Base-by-base conservation (phyloP, 37 sponge, comb jelly and placozoan species). In the Diacarnus erythraeanus region DNA sequence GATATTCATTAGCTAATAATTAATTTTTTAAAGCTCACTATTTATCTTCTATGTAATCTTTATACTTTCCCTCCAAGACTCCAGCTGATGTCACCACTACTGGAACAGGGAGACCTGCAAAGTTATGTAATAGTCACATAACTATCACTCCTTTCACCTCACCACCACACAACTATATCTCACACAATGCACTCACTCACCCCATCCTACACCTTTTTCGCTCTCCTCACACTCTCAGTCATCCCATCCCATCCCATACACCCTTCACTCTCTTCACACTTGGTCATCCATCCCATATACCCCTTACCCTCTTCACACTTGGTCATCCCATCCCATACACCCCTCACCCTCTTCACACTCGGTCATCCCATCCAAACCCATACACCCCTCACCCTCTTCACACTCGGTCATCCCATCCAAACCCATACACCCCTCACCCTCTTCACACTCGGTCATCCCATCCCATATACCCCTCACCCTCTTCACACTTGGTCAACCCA, bases 51-150 rank as follows among this genome's bases (percentile, higher is more conserved):
- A 42, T 61, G 42, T 82, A 82, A 15, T 56, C 38, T 57, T 72
- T 54, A 60, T 59, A 6, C 12, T 47, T 6, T 6, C 6, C 51
- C 12, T 47, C 63, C 15, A 60, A 33, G 3, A 82, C 2, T 61
- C 34, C 74, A 35, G 39, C 64, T 37, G 83, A 61, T 10, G 63
- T 73, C 20, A 51, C 66, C 18, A 72, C 83, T 51, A 82, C 41
- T 0, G 61, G 41, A 2, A 82, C 22, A 5, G 83, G 83, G 9
- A 60, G 1, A 25, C 74, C 83, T 82, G 60, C 42, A 38, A 21
- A 12, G 10, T 15, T 47, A n/a, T n/a, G n/a, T n/a, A n/a, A n/a
- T n/a, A n/a, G n/a, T n/a, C n/a, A n/a, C n/a, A n/a, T n/a, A n/a
- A n/a, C n/a, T n/a, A n/a, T n/a, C n/a, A n/a, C n/a, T n/a, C n/a